A percentile compares a stretch with the other conserved stretches of the same genome.
These are phyloP conservation scores for Trematomus bernacchii DNA, from an alignment of 2,797 vertebrate genomes.

Conservation along the genomic window DNA sequence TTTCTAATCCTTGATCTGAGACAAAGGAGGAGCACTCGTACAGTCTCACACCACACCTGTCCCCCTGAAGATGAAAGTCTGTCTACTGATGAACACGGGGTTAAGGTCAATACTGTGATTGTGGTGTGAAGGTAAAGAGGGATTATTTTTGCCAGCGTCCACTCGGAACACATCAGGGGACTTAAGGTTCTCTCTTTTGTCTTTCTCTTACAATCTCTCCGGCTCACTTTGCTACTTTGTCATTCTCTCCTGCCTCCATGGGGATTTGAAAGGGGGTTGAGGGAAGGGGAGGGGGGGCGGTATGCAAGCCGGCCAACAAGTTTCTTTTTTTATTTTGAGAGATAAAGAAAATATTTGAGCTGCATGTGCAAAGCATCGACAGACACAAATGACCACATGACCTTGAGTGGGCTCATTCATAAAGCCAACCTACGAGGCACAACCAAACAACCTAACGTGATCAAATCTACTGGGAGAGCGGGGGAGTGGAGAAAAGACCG, in stretches of 20 bases:
- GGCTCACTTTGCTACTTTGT: conserved; percentile 47
- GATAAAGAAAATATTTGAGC: conserved; percentile 66
- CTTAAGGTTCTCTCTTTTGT: conserved; percentile 46
- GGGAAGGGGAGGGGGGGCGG: background rate
- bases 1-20: conserved; percentile 70
- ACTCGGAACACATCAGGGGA: conserved; percentile 59
- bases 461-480: conserved; percentile 64
- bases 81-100: conserved; percentile 45
- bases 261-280: conserved; percentile 59
- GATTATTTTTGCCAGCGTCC: conserved; percentile 67
- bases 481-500: conserved; percentile 3
- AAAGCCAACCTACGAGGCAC: conserved; percentile 50
- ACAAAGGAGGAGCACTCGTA: conserved; percentile 39
- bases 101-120: conserved; percentile 66
- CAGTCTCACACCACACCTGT: background rate
- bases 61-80: conserved; percentile 28
- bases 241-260: conserved; percentile 59
- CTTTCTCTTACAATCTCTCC: conserved; percentile 40
- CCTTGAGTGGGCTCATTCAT: conserved; percentile 75
- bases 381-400: conserved; percentile 63
- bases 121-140: conserved; percentile 59
- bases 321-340: conserved; percentile 10
- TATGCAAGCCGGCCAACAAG: conserved; percentile 57
- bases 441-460: conserved; percentile 63
- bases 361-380: conserved; percentile 52